Conservation (phyloP, 2,888 invertebrate species). For the Eristalis arbustorum region DNA sequence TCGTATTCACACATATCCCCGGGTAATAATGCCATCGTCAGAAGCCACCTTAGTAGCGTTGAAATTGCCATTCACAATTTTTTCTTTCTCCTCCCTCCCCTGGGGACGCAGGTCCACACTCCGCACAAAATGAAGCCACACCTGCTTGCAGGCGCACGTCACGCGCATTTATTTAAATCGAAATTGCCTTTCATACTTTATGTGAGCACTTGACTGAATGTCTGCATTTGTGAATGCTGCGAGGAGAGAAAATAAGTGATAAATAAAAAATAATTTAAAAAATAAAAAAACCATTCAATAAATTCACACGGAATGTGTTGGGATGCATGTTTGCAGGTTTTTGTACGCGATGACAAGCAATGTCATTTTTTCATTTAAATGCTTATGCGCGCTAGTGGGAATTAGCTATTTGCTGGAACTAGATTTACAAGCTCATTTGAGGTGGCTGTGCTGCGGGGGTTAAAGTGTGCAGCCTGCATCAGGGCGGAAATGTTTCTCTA, state of each 20-base stretch:
- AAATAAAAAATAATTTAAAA: neutral
- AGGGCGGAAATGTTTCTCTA: too few relatives aligned
- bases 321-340: neutral
- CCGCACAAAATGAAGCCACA: slow-evolving; percentile 17
- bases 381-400: neutral
- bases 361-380: neutral
- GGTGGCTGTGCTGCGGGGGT: too few relatives aligned
- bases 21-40: slow-evolving; percentile 54
- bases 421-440: too few relatives aligned
- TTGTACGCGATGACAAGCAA: neutral
- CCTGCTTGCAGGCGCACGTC: slow-evolving; percentile 45
- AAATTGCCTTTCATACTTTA: slow-evolving; percentile 47
- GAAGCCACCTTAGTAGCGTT: slow-evolving; percentile 9
- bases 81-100: neutral
- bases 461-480: too few relatives aligned
- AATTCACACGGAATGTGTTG: neutral
- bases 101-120: too few relatives aligned
- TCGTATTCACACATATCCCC: slow-evolving; percentile 48
- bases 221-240: neutral
- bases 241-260: neutral
- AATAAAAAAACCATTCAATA: neutral
- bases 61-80: slow-evolving; percentile 20
- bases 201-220: neutral
- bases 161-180: slow-evolving; percentile 60
- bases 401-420: too few relatives aligned